A percentile compares a stretch with the other conserved stretches of the same genome.
Conservation (phyloP, 2,113 vertebrate species). For the Arothron firmamentum region DNA sequence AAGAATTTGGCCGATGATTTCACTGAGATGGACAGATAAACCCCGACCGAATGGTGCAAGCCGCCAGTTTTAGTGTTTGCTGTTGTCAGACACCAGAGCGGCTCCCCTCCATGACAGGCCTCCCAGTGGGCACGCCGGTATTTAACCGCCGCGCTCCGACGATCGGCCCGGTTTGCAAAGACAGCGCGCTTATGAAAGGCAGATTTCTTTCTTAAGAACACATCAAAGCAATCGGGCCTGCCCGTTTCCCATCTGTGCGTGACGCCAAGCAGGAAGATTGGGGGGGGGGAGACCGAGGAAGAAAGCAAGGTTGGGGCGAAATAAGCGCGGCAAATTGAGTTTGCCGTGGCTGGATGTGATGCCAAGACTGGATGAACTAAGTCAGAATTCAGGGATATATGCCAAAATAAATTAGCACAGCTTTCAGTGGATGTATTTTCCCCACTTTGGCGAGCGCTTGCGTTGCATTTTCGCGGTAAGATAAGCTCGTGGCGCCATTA, state of each 20-base stretch:
- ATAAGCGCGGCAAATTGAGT: conserved; percentile 54
- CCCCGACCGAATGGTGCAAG: conserved; percentile 7
- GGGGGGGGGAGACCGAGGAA: conserved; percentile 37
- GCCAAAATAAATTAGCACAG: conserved; percentile 69
- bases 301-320: conserved; percentile 39
- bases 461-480: conserved; percentile 23
- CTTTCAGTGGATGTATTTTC: conserved; percentile 61
- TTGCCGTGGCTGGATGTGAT: conserved; percentile 54
- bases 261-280: conserved; percentile 36
- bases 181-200: conserved; percentile 54
- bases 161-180: conserved; percentile 53
- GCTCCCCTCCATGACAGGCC: conserved; percentile 28
- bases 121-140: conserved; percentile 34
- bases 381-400: conserved; percentile 63
- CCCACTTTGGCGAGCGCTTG: conserved; percentile 33
- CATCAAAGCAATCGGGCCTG: conserved; percentile 60
- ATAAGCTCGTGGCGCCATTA: conserved; percentile 30
- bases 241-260: conserved; percentile 43
- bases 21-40: not conserved
- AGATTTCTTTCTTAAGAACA: conserved; percentile 64
- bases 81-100: conserved; percentile 31
- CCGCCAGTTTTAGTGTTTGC: conserved; percentile 3
- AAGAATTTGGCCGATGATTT: conserved; percentile 1
- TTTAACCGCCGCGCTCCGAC: conserved; percentile 43
- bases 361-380: conserved; percentile 54